Evolutionary conservation across 2,113 vertebrate species (phyloP).

Genomic region (Protobothrops mucrosquamatus): DNA sequence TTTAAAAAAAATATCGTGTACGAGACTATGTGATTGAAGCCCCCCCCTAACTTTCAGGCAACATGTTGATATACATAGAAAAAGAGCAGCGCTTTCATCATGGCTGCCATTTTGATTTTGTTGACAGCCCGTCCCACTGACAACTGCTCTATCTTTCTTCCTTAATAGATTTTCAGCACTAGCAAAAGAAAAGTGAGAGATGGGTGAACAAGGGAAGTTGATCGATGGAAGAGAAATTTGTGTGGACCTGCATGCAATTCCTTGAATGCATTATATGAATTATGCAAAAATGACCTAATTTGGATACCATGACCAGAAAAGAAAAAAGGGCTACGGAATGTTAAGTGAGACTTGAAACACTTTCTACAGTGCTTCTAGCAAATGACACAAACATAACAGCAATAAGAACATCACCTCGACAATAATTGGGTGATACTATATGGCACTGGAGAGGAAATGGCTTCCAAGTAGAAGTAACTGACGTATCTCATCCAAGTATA

Average conservation of each 20-base stretch:
- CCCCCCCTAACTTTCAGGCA: not conserved
- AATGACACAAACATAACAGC: not conserved
- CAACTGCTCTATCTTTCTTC: not conserved
- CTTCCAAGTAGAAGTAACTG: not conserved
- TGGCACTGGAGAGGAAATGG: not conserved
- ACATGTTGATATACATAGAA: not conserved
- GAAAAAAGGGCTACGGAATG: not conserved
- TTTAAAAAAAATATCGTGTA: not conserved
- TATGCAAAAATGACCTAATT: not conserved
- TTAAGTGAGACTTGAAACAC: not conserved
- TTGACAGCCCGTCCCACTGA: not conserved
- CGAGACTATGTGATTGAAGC: not conserved
- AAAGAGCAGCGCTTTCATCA: not conserved
- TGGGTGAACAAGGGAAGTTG: not conserved
- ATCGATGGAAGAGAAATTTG: not conserved
- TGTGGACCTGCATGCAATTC: not conserved
- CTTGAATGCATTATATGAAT: not conserved
- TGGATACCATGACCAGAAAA: not conserved
- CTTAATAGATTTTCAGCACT: not conserved
- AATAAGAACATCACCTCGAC: not conserved
- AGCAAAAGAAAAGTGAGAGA: not conserved
- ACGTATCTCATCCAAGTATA: not conserved
- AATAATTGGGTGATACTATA: not conserved
- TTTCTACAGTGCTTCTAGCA: not conserved
- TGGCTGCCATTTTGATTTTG: not conserved